These are phyloP conservation scores for Pycnomerus fuliginosus DNA, from an alignment of 2,888 invertebrate genomes.

Conservation along the genomic window DNA sequence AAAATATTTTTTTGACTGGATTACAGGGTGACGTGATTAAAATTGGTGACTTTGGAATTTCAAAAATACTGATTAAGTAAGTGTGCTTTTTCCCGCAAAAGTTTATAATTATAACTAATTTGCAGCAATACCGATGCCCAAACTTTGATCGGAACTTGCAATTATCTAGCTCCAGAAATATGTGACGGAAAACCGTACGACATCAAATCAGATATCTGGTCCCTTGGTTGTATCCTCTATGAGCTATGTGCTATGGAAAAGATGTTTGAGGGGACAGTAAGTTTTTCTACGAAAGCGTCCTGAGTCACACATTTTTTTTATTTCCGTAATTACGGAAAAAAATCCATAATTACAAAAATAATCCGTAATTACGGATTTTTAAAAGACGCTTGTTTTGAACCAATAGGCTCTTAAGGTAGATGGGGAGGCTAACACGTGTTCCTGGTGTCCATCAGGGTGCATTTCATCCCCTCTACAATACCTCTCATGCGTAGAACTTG, in stretches of 20 bases:
- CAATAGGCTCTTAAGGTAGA: too few relatives aligned
- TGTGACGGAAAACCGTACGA: slow-evolving; percentile 76
- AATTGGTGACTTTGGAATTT: slow-evolving; percentile 85
- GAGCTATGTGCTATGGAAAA: slow-evolving; percentile 75
- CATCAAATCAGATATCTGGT: slow-evolving; percentile 84
- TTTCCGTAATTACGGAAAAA: too few relatives aligned
- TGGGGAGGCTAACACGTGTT: too few relatives aligned
- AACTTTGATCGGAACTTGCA: slow-evolving; percentile 75
- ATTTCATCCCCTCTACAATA: too few relatives aligned
- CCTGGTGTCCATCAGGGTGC: too few relatives aligned
- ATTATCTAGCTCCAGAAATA: slow-evolving; percentile 83
- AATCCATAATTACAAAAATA: too few relatives aligned
- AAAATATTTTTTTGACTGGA: slow-evolving; percentile 78
- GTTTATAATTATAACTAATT: too few relatives aligned
- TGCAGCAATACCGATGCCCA: slow-evolving; percentile 61
- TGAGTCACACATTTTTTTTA: too few relatives aligned
- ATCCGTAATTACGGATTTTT: too few relatives aligned
- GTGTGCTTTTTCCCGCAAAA: slow-evolving; percentile 52
- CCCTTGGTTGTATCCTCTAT: slow-evolving; percentile 80
- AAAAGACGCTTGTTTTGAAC: too few relatives aligned
- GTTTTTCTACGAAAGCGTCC: too few relatives aligned
- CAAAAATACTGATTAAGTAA: slow-evolving; percentile 68
- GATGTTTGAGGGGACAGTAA: slow-evolving; percentile 72
- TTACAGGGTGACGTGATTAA: slow-evolving; percentile 67
- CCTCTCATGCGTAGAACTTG: too few relatives aligned